phyloP scores from a whole-genome alignment of 2,888 invertebrate genomes.

The Cryptocephalus primarius region DNA sequence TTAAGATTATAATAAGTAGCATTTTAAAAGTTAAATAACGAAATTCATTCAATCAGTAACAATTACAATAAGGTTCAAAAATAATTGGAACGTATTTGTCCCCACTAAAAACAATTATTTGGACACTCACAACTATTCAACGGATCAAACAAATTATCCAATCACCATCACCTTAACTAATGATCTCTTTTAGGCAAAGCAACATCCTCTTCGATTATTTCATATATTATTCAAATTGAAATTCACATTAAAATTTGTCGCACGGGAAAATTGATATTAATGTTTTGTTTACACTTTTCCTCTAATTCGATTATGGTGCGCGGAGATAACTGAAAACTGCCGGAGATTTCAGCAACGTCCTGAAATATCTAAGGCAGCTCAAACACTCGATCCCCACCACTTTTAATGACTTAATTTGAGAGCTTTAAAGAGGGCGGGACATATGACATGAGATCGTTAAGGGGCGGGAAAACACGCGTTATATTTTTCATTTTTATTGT shows the following conservation, averaged over 20 bases:
- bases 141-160: too few relatives aligned
- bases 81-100: too few relatives aligned
- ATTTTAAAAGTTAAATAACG: too few relatives aligned
- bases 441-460: slow-evolving; percentile 8
- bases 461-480: background rate
- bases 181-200: too few relatives aligned
- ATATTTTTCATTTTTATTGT: too few relatives aligned
- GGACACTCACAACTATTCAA: too few relatives aligned
- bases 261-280: slow-evolving; percentile 30
- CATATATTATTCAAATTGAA: slow-evolving; percentile 7
- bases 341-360: slow-evolving; percentile 25
- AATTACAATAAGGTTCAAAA: too few relatives aligned
- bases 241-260: slow-evolving; percentile 19
- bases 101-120: too few relatives aligned
- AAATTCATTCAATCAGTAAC: too few relatives aligned
- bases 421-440: slow-evolving; percentile 25
- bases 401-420: slow-evolving; percentile 25
- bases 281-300: slow-evolving; percentile 29
- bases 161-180: too few relatives aligned
- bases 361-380: slow-evolving; percentile 25
- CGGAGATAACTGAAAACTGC: slow-evolving; percentile 24
- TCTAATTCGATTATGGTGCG: slow-evolving; percentile 13
- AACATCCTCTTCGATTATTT: too few relatives aligned
- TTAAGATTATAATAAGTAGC: too few relatives aligned
- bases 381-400: slow-evolving; percentile 16